A percentile compares a stretch with the other conserved stretches of the same genome.
These are phyloP conservation scores for Drosophila mercatorum DNA, from an alignment of 2,888 invertebrate genomes.

Conservation along the genomic window DNA sequence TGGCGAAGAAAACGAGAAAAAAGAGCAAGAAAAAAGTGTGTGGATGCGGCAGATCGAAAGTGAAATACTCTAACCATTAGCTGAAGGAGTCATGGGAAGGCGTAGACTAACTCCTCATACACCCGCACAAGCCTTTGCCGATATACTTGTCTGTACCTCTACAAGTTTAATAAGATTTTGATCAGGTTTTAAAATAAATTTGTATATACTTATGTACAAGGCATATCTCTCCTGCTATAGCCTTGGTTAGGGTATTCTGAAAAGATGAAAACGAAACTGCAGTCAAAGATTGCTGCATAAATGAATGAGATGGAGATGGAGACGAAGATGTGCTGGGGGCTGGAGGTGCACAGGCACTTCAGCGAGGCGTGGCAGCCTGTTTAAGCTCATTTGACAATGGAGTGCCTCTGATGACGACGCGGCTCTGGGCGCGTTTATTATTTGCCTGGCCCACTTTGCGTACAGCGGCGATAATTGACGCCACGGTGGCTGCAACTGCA, in stretches of 20 bases:
- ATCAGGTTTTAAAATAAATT: background rate
- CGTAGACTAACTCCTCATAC: background rate
- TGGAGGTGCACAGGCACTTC: slow-evolving; percentile 18
- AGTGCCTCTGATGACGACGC: slow-evolving; percentile 49
- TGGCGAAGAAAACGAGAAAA: slow-evolving; percentile 54
- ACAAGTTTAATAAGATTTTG: background rate
- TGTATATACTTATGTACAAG: background rate
- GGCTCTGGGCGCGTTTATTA: slow-evolving; percentile 71
- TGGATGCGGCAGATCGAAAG: background rate
- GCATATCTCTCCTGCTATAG: background rate
- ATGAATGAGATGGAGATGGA: slow-evolving; percentile 13
- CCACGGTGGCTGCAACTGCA: slow-evolving; percentile 76
- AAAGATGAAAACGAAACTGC: slow-evolving; percentile 29
- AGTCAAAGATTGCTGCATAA: slow-evolving; percentile 42
- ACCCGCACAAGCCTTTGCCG: background rate
- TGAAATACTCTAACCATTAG: background rate
- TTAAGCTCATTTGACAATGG: slow-evolving; percentile 76
- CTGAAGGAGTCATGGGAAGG: background rate
- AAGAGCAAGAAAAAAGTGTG: slow-evolving; percentile 4
- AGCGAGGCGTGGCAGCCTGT: slow-evolving; percentile 59
- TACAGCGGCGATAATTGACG: slow-evolving; percentile 75
- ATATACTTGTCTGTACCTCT: background rate
- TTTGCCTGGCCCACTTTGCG: slow-evolving; percentile 76
- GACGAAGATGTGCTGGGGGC: background rate
- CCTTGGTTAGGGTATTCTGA: background rate